Conservation (phyloP, 2,113 vertebrate species). For the Epinephelus moara region DNA sequence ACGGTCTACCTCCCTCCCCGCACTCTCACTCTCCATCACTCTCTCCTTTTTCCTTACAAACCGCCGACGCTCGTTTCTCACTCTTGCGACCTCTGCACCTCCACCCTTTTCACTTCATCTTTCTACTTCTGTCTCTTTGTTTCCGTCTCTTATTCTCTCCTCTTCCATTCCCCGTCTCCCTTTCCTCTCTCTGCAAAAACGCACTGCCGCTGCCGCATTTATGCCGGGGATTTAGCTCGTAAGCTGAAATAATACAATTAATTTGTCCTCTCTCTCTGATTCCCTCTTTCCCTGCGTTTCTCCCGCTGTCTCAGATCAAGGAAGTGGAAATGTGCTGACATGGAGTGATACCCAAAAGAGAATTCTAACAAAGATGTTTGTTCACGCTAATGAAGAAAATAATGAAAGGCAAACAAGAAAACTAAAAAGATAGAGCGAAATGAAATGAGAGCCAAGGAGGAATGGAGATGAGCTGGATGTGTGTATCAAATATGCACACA, state of each 20-base stretch:
- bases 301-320: slow-evolving; percentile 73
- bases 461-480: slow-evolving; percentile 56
- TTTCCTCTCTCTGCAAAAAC: slow-evolving; percentile 18
- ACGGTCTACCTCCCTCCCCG: slow-evolving; percentile 54
- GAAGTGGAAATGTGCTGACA: slow-evolving; percentile 80
- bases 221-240: slow-evolving; percentile 74
- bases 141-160: slow-evolving; percentile 26
- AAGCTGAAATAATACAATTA: slow-evolving; percentile 84
- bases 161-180: slow-evolving; percentile 31
- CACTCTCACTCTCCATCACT: slow-evolving; percentile 59
- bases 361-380: slow-evolving; percentile 83
- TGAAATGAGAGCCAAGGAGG: slow-evolving; percentile 57
- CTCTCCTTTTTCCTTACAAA: slow-evolving; percentile 42
- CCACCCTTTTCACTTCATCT: slow-evolving; percentile 43
- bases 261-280: slow-evolving; percentile 65
- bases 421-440: slow-evolving; percentile 63
- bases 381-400: slow-evolving; percentile 84
- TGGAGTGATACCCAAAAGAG: slow-evolving; percentile 79
- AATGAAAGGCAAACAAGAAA: slow-evolving; percentile 86
- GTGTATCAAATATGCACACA: slow-evolving; percentile 57
- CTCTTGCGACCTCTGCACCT: slow-evolving; percentile 19
- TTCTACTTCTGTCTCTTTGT: slow-evolving; percentile 54
- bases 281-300: slow-evolving; percentile 61
- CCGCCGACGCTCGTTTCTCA: slow-evolving; percentile 52
- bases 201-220: slow-evolving; percentile 47